A percentile compares a stretch with the other conserved stretches of the same genome.
Evolutionary conservation across 2,888 invertebrate genomes (phyloP).

Genomic region (Strigamia maritima): DNA sequence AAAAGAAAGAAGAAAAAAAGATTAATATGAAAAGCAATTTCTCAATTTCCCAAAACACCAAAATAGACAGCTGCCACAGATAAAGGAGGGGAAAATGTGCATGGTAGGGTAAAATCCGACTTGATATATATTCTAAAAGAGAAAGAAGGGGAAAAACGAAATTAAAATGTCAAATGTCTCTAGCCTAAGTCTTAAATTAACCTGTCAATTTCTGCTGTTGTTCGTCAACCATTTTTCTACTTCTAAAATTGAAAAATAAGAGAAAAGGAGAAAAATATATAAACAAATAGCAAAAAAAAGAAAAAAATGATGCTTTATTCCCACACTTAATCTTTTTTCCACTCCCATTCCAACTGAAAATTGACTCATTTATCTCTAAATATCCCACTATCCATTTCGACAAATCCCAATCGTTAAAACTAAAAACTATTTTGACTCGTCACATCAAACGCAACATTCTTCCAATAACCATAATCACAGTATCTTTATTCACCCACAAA

Average conservation of each 20-base stretch:
- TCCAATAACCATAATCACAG: slow-evolving; percentile 21
- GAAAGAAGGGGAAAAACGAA: slow-evolving; percentile 11
- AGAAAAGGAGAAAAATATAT: background rate
- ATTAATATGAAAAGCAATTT: slow-evolving; percentile 34
- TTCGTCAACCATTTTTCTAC: slow-evolving; percentile 25
- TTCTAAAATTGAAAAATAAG: slow-evolving; percentile 28
- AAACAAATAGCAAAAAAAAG: background rate
- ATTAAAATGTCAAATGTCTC: slow-evolving; percentile 34
- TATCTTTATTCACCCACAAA: slow-evolving; percentile 21
- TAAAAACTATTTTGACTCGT: background rate
- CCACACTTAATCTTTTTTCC: slow-evolving; percentile 6
- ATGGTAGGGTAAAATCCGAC: slow-evolving; percentile 29
- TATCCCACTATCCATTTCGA: background rate
- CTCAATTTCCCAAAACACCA: slow-evolving; percentile 30
- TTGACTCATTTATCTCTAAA: background rate
- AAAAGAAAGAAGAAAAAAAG: background rate
- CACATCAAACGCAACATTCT: slow-evolving; percentile 11
- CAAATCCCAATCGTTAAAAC: background rate
- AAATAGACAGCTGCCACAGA: slow-evolving; percentile 32
- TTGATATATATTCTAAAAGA: slow-evolving; percentile 23
- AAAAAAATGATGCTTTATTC: background rate
- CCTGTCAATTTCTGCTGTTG: slow-evolving; percentile 34
- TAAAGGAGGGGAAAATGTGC: slow-evolving; percentile 31
- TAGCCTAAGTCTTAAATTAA: slow-evolving; percentile 25
- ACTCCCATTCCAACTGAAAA: background rate